Evolutionary conservation across 1,140 invertebrate species (phyloP).

Genomic region (Drosophila willistoni): DNA sequence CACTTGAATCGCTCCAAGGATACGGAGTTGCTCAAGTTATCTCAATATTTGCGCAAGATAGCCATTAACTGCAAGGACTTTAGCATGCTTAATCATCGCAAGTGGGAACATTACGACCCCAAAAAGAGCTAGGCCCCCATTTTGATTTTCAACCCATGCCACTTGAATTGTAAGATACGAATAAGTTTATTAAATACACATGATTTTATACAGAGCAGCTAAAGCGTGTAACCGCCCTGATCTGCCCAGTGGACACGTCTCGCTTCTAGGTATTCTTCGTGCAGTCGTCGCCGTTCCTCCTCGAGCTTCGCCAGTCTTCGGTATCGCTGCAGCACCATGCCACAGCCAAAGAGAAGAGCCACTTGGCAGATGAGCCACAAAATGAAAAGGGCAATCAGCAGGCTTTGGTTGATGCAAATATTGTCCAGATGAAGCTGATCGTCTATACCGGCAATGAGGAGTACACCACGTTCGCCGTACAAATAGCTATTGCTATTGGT

Average conservation of each 20-base stretch:
- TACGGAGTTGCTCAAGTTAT: conserved; percentile 91
- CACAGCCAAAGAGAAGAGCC: conserved; percentile 73
- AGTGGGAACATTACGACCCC: conserved; percentile 94
- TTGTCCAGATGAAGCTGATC: conserved; percentile 72
- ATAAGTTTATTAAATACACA: conserved; percentile 74
- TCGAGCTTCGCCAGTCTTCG: conserved; percentile 73
- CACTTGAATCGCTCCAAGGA: conserved; percentile 94
- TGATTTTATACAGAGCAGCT: conserved; percentile 57
- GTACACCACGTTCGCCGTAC: conserved; percentile 83
- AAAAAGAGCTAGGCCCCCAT: conserved; percentile 55
- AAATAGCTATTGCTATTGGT: conserved; percentile 80
- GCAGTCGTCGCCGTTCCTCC: conserved; percentile 72
- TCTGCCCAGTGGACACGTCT: conserved; percentile 80
- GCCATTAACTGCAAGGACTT: conserved; percentile 92
- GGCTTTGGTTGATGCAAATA: conserved; percentile 77
- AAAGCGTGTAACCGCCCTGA: conserved; percentile 78
- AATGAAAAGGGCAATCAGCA: conserved; percentile 77
- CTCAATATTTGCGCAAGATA: conserved; percentile 94
- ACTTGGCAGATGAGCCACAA: conserved; percentile 80
- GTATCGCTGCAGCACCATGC: conserved; percentile 76
- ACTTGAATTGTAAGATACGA: conserved; percentile 46
- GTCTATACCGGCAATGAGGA: conserved; percentile 84
- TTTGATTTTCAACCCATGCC: not conserved
- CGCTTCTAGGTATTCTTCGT: conserved; percentile 73
- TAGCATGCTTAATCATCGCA: conserved; percentile 92